A percentile compares a stretch with the other conserved stretches of the same genome.
Conservation (phyloP, 2,113 vertebrate genomes). For the Excalfactoria chinensis region DNA sequence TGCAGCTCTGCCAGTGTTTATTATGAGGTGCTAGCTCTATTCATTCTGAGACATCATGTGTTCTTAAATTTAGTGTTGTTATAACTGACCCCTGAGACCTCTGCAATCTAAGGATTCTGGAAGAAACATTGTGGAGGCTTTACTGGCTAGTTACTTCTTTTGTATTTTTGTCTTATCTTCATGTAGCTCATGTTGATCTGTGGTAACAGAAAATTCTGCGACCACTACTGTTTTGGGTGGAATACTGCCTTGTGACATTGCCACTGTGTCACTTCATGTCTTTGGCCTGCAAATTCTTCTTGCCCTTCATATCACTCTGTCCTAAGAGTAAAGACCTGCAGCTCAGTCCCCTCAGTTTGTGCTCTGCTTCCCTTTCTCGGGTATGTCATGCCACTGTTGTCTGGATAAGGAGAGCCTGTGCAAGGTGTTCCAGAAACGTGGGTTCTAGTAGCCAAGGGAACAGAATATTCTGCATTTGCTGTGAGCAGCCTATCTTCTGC, state of each 20-base stretch:
- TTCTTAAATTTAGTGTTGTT: neutral
- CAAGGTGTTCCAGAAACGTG: neutral
- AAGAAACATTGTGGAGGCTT: neutral
- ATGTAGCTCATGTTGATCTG: neutral
- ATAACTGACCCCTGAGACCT: neutral
- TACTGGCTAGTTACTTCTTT: neutral
- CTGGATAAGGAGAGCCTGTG: neutral
- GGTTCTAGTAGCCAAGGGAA: neutral
- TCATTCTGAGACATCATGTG: neutral
- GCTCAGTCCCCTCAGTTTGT: neutral
- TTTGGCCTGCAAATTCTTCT: neutral
- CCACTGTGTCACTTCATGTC: neutral
- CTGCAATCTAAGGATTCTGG: neutral
- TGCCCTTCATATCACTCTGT: neutral
- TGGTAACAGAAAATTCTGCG: neutral
- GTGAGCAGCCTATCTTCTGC: neutral
- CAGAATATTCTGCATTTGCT: neutral
- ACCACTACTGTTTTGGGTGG: neutral
- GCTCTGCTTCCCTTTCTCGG: neutral
- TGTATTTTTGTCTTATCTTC: neutral
- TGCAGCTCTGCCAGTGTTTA: conserved; percentile 16
- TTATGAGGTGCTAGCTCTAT: neutral
- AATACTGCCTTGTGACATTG: neutral
- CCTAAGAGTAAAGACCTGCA: neutral
- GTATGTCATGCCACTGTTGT: neutral